Percentiles rank a stretch among this genome's conserved stretches.
Evolutionary conservation across 2,113 vertebrate species (phyloP).

Genomic region (Peromyscus polionotus): DNA sequence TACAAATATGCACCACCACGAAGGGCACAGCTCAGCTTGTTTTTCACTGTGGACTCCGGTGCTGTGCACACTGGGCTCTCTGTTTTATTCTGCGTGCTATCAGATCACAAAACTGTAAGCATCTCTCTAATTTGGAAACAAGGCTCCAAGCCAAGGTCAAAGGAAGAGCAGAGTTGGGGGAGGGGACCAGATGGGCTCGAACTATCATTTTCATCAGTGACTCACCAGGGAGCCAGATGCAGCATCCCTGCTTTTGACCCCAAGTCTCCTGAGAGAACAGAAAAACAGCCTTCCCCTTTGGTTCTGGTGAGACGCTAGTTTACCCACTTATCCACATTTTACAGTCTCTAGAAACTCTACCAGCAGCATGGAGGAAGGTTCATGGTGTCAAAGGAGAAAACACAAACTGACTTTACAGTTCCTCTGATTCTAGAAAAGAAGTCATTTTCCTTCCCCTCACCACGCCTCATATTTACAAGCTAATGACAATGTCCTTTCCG

Average conservation of each 20-base stretch:
- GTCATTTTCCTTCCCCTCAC: slow-evolving; percentile 52
- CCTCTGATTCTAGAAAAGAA: slow-evolving; percentile 38
- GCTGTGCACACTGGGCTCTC: neutral
- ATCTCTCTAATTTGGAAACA: slow-evolving; percentile 66
- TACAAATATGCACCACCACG: neutral
- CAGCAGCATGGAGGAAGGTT: slow-evolving; percentile 15
- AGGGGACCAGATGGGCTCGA: slow-evolving; percentile 59
- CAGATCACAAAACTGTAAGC: slow-evolving; percentile 40
- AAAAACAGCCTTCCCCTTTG: slow-evolving; percentile 49
- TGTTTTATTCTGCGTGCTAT: slow-evolving; percentile 16
- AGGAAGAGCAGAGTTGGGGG: slow-evolving; percentile 46
- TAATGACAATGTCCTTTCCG: neutral
- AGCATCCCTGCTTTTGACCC: slow-evolving; percentile 44
- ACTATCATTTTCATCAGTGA: slow-evolving; percentile 57
- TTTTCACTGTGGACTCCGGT: neutral
- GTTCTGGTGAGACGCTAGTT: slow-evolving; percentile 24
- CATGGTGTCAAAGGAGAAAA: neutral
- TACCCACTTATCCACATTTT: neutral
- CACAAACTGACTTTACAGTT: slow-evolving; percentile 34
- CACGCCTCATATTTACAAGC: neutral
- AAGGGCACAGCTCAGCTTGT: neutral
- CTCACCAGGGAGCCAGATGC: slow-evolving; percentile 53
- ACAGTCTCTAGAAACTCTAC: slow-evolving; percentile 14
- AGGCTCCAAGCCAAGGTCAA: slow-evolving; percentile 64
- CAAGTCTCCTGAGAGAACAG: slow-evolving; percentile 19